Evolutionary conservation across 2,888 invertebrate genomes (phyloP), one percentile per base, ranked within the genome.

Genomic region (Bibio marci): DNA sequence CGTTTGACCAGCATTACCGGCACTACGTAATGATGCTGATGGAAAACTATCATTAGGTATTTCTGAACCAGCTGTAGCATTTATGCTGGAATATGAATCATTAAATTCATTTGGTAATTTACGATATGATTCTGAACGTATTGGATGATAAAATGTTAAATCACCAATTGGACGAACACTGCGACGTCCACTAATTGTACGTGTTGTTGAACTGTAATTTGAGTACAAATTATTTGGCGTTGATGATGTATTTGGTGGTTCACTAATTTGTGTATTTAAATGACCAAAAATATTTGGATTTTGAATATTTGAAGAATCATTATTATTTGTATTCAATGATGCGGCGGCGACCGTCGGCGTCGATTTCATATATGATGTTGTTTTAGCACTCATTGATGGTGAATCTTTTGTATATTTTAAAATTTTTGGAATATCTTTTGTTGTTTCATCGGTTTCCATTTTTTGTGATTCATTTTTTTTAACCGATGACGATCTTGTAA

Each of bases 1-100:
- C 18, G 59, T 58, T 10, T 62, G 54, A 37, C n/a, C n/a, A n/a
- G n/a, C n/a, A n/a, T 62, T 60, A 13, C 54, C 54, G 0, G 53
- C 54, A 41, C 57, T 56, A 44, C 57, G 55, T 1, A 54, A 57
- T 35, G 57, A 56, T 12, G 56, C 53, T 10, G 34, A 26, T 3
- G 25, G 27, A 10, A 53, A 51, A 5, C 58, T 58, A 3, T 55
- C 56, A 30, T 49, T 54, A 2, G 39, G 38, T 22, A 53, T 52
- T 42, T 62, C 59, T 0, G 59, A 60, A 3, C 59, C 59, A 12
- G 58, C 58, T 4, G 59, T 60, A 2, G 57, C 59, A 47, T 60
- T 60, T 47, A 61, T 48, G 44, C 61, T 61, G 4, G 22, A 22
- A 22, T 22, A 22, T 26, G 54, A 52, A 37, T 57, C 52, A 4